Base-by-base conservation (phyloP, 1,140 invertebrate species). In the Matsumurasca onukii region DNA sequence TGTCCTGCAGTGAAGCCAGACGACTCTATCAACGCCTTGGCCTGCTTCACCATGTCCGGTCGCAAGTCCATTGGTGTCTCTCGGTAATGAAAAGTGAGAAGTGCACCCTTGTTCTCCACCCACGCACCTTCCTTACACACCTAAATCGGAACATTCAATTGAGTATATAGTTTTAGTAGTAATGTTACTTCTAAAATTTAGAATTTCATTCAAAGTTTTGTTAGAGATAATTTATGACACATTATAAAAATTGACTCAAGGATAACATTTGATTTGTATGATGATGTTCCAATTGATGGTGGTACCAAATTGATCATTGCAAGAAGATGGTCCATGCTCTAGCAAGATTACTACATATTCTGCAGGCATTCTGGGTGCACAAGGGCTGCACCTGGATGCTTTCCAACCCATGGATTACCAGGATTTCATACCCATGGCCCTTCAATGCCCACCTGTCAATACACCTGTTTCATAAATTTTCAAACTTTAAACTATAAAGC, bases 351-450 rank as follows among this genome's bases (percentile, higher is more conserved):
- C n/a, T n/a, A n/a, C n/a, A n/a, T 89, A 89, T 75, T 94, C 92
- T 45, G 88, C 86, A 0, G 93, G 93, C 89, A 95, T 92, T 0
- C 93, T 93, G 81, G 94, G 92, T 1, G 94, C 90, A 76, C 95
- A 96, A 76, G 91, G 92, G 69, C 91, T 94, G 30, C 92, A 76
- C 95, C 93, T 0, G 93, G 92, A 80, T 95, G 92, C 34, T 95
- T 79, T 95, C 92, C 59, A 96, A 77, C 12, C 93, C 94, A 77
- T 95, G 93, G 80, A n/a, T 91, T 95, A 20, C 94, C 94, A 1
- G 93, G 93, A 76, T 95, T 95, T n/a, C n/a, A n/a, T n/a, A n/a
- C n/a, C n/a, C n/a, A n/a, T 22, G 95, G 93, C 62, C 91, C 90
- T 70, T 93, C 89, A 70, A 95, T 94, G 1, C 92, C 92, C 30